Conservation (phyloP, 2,113 vertebrate genomes). For the Coreoperca whiteheadi region DNA sequence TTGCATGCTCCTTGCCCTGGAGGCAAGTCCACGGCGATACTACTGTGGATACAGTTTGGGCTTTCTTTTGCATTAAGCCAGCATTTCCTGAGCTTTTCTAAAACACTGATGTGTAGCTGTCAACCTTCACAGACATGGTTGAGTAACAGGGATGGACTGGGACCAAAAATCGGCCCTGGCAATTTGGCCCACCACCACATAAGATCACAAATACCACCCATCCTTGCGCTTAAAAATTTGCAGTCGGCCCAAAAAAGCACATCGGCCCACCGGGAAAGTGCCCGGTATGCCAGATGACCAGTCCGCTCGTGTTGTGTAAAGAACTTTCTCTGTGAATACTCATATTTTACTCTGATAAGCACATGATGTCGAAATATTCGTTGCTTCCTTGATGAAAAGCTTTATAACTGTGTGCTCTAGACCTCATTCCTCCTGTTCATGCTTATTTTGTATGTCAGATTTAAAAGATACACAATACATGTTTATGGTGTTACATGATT, state of each 20-base stretch:
- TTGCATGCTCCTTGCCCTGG: slow-evolving; percentile 45
- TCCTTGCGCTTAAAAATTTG: too few relatives aligned
- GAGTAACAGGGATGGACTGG: too few relatives aligned
- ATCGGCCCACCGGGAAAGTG: too few relatives aligned
- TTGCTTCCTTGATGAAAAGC: neutral
- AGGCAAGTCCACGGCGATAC: slow-evolving; percentile 31
- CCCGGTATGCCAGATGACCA: too few relatives aligned
- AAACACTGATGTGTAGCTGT: neutral
- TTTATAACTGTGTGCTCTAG: neutral
- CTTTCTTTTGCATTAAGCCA: neutral
- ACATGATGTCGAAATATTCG: neutral
- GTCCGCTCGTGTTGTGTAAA: too few relatives aligned
- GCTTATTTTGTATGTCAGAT: neutral
- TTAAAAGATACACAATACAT: neutral
- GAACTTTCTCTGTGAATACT: neutral
- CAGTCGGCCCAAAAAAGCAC: too few relatives aligned
- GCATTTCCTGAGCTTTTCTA: neutral
- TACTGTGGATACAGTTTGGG: neutral
- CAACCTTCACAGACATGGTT: neutral
- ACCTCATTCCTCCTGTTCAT: neutral
- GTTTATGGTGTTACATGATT: too few relatives aligned
- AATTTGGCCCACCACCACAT: too few relatives aligned
- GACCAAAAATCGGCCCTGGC: too few relatives aligned
- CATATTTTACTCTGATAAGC: neutral
- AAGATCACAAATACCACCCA: too few relatives aligned